Evolutionary conservation across 2,797 vertebrate genomes (phyloP).

Genomic region (Sparidentex hasta): DNA sequence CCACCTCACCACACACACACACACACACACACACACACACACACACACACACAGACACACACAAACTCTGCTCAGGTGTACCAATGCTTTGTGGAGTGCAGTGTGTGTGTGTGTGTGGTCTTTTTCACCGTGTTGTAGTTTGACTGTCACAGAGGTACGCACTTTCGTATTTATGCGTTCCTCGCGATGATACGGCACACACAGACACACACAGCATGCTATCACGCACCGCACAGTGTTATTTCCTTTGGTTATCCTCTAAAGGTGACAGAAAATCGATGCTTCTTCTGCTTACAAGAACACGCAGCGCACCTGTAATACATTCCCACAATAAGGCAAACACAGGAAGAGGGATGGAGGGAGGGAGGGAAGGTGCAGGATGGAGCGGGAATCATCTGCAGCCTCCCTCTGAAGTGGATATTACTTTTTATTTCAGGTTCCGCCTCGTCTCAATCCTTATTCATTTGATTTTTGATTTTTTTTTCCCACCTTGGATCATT

Average conservation of each 20-base stretch:
- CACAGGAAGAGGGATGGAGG: slow-evolving; percentile 18
- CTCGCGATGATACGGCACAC: slow-evolving; percentile 17
- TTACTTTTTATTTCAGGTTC: slow-evolving; percentile 67
- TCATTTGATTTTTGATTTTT: slow-evolving; percentile 34
- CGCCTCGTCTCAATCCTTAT: slow-evolving; percentile 31
- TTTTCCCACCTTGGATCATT: slow-evolving; percentile 42
- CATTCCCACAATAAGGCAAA: slow-evolving; percentile 69
- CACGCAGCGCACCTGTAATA: slow-evolving; percentile 69
- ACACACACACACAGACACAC: neutral
- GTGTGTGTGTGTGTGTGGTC: neutral
- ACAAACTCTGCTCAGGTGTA: slow-evolving; percentile 6
- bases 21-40: neutral
- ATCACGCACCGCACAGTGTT: slow-evolving; percentile 44
- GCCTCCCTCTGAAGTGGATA: slow-evolving; percentile 67
- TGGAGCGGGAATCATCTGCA: slow-evolving; percentile 55
- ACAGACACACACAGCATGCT: slow-evolving; percentile 26
- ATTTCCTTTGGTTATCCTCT: slow-evolving; percentile 73
- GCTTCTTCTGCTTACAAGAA: slow-evolving; percentile 73
- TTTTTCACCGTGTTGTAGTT: slow-evolving; percentile 2
- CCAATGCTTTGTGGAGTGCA: slow-evolving; percentile 5
- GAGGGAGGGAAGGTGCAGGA: slow-evolving; percentile 19
- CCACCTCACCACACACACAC: neutral
- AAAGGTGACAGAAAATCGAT: slow-evolving; percentile 76
- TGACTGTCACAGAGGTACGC: slow-evolving; percentile 38
- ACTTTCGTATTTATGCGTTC: slow-evolving; percentile 57